Evolutionary conservation across 2,888 invertebrate species (phyloP).

Genomic region (Leucoma salicis): DNA sequence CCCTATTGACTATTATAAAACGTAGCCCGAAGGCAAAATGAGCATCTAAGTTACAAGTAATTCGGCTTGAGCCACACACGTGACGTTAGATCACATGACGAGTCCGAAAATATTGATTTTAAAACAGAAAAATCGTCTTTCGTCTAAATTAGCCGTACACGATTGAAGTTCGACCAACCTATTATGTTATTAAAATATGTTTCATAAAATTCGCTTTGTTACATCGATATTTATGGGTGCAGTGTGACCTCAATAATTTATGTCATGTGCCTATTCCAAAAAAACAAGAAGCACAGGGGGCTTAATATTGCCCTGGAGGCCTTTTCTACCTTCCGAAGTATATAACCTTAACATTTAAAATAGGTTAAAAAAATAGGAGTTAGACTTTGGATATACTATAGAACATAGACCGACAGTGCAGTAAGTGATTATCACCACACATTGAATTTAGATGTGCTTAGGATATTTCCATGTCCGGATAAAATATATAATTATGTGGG

Average conservation of each 20-base stretch:
- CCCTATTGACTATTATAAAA: slow-evolving; percentile 46
- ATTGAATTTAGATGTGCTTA: slow-evolving; percentile 3
- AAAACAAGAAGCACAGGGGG: slow-evolving; percentile 80
- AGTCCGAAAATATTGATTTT: slow-evolving; percentile 50
- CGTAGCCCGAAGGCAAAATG: slow-evolving; percentile 43
- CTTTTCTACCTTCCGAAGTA: slow-evolving; percentile 57
- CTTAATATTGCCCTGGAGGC: slow-evolving; percentile 59
- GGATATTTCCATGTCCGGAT: slow-evolving; percentile 6
- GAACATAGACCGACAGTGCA: slow-evolving; percentile 39
- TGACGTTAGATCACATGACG: slow-evolving; percentile 41
- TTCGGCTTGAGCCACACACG: slow-evolving; percentile 57
- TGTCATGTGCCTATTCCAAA: slow-evolving; percentile 59
- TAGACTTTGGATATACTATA: slow-evolving; percentile 77
- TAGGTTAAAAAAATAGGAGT: slow-evolving; percentile 81
- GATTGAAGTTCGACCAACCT: slow-evolving; percentile 35
- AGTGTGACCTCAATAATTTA: slow-evolving; percentile 41
- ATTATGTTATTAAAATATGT: slow-evolving; percentile 51
- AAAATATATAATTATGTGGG: neutral
- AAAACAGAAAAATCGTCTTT: slow-evolving; percentile 36
- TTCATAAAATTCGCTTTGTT: slow-evolving; percentile 45
- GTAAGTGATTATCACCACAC: slow-evolving; percentile 5
- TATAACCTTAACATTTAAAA: slow-evolving; percentile 78
- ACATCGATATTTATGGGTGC: slow-evolving; percentile 49
- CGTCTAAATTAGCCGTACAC: slow-evolving; percentile 42
- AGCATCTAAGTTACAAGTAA: slow-evolving; percentile 51